Evolutionary conservation across 53 echinoderm and acorn worm species (phyloP), one percentile per base, ranked within the genome.

Genomic region (Arbacia lixula): DNA sequence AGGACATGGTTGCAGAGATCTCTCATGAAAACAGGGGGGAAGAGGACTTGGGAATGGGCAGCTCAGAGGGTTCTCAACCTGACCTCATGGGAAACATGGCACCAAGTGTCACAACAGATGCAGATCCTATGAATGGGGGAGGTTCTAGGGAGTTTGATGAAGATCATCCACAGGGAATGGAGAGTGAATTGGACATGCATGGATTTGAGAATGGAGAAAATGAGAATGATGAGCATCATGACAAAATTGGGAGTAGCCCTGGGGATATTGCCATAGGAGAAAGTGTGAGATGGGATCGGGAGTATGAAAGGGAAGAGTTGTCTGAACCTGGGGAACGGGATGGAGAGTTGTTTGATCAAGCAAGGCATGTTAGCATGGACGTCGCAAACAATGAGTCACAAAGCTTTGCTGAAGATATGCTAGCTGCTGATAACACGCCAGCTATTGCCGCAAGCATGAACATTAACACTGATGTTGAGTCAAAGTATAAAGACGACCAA

Each of bases 371-470:
- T 34, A 74, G 51, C 74, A 74, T 74, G 51, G 51, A n/a, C n/a
- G n/a, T n/a, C n/a, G n/a, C n/a, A n/a, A n/a, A n/a, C n/a, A n/a
- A n/a, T n/a, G n/a, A 30, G 17, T 74, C 72, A 51, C 51, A 74
- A 53, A 74, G 74, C 74, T 74, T 74, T 1, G 71, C 71, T 71
- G 71, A 71, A 71, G 16, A 71, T 40, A 71, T 49, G 71, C 41
- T 43, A 40, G 43, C 29, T 31, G 74, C 74, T 19, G 54, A 69
- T 74, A 74, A 53, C 74, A 74, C 74, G 20, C 74, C 74, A 74
- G 74, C 74, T 74, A 32, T 53, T 74, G 53, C 53, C 52, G 26
- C 53, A 74, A 74, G 74, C 74, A 74, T 74, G 74, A 42, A 31
- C 34, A 51, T 10, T 46, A 14, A 10, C 33, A 11, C 34, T 74